Base-by-base conservation (phyloP, 2,113 vertebrate species). In the Rhipidura dahli region DNA sequence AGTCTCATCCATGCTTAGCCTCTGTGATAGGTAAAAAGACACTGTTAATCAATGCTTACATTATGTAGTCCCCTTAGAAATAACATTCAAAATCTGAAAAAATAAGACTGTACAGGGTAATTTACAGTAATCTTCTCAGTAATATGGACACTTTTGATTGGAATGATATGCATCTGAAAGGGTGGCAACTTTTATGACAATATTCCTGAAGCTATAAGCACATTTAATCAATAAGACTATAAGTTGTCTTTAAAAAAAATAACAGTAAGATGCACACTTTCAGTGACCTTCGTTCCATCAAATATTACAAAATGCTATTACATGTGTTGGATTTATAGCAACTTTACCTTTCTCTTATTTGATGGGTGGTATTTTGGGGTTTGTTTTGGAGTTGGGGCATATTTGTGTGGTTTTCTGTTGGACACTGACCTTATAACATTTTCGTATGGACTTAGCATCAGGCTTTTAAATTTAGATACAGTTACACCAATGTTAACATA, bases 11-110 rank as follows among this genome's bases (percentile, higher is more conserved):
- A 49, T 89, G 69, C 83, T 97, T 97, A 97, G 92, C 75, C 96
- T 97, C 90, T 96, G 94, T 79, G 84, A 94, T 97, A 98, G 96
- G 97, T 97, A 96, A 98, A 96, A 96, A 95, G 93, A 96, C 69
- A 85, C 83, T 92, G 87, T 96, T 98, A 98, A 97, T 97, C 93
- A 95, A 84, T 94, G 95, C 92, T 93, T 97, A 90, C 78, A 91
- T 96, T 94, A 86, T 94, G 90, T 93, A 95, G 54, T 21, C 40
- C 82, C 96, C 94, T 97, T 94, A 94, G 95, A 98, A 96, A 89
- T 53, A 95, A 81, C 93, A 97, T 96, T 96, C 83, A 93, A 90
- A 94, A 94, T 79, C 78, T 94, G 78, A 82, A 95, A 97, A 93
- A 95, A 37, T 72, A 97, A 97, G 92, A 97, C 95, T 90, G 68